These are phyloP conservation scores for Micrasema longulum DNA, from an alignment of 1,140 invertebrate species.

Conservation along the genomic window DNA sequence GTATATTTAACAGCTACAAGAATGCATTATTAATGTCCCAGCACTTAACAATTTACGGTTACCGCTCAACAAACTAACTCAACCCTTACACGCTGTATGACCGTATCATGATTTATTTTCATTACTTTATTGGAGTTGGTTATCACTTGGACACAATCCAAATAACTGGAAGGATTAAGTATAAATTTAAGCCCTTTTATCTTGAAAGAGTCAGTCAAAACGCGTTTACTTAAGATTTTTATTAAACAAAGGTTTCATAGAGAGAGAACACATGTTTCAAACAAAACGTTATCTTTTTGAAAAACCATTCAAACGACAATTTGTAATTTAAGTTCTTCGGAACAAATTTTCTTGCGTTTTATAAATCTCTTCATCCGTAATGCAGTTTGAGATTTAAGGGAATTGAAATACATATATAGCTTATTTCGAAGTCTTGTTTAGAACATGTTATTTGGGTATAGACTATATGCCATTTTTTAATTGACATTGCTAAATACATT, in stretches of 20 bases:
- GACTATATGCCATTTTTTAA: no score
- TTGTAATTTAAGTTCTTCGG: no score
- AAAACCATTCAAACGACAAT: no score
- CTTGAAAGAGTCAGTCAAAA: slow-evolving; percentile 7
- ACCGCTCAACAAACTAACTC: background rate
- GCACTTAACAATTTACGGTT: slow-evolving; percentile 27
- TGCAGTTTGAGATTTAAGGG: no score
- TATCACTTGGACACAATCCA: slow-evolving; percentile 26
- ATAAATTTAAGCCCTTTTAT: slow-evolving; percentile 10
- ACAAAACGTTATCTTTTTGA: no score
- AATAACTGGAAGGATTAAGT: slow-evolving; percentile 12
- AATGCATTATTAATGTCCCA: slow-evolving; percentile 34
- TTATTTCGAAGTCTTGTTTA: no score
- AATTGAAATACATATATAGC: no score
- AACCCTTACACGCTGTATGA: slow-evolving; percentile 20
- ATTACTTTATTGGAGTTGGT: slow-evolving; percentile 16
- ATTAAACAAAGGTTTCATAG: slow-evolving; percentile 29
- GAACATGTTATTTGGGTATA: no score
- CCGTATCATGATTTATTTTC: slow-evolving; percentile 26
- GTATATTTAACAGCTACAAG: slow-evolving; percentile 6
- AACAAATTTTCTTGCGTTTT: no score
- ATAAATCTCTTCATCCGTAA: no score
- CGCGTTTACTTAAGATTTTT: slow-evolving; percentile 29
- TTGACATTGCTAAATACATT: no score
- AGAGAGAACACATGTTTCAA: no score